These are phyloP conservation scores for Lycaon pictus DNA, from an alignment of 2,113 vertebrate species.

Conservation along the genomic window DNA sequence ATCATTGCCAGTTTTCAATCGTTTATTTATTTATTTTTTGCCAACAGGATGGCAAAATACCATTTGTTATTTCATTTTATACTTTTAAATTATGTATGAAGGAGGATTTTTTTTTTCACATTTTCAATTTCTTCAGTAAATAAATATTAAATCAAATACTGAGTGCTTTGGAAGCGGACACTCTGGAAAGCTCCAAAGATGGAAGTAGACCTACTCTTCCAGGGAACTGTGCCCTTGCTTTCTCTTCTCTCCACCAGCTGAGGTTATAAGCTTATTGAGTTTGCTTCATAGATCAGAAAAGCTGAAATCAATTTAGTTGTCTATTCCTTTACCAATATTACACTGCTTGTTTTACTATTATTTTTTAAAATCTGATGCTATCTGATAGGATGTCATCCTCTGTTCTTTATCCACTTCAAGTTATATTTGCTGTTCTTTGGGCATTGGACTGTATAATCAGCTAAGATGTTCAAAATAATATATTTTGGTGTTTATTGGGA, in stretches of 20 bases:
- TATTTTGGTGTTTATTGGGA: neutral
- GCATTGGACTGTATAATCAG: neutral
- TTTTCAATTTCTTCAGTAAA: neutral
- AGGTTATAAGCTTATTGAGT: neutral
- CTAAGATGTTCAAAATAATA: neutral
- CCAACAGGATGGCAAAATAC: neutral
- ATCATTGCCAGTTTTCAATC: neutral
- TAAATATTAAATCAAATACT: neutral
- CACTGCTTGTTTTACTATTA: neutral
- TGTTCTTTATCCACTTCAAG: neutral
- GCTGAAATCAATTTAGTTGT: neutral
- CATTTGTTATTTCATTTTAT: neutral
- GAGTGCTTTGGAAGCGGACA: neutral
- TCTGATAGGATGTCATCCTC: neutral
- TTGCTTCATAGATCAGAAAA: neutral
- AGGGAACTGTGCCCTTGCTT: too few species aligned
- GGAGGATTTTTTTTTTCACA: too few species aligned
- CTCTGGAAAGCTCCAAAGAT: neutral
- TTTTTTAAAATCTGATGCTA: neutral
- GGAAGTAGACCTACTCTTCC: fast-evolving
- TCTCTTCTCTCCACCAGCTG: neutral
- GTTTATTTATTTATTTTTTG: neutral
- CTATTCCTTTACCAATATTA: neutral
- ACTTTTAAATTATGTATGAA: neutral
- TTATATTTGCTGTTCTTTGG: neutral